These are phyloP conservation scores for Micrasema longulum DNA, from an alignment of 1,140 invertebrate genomes.

Conservation along the genomic window DNA sequence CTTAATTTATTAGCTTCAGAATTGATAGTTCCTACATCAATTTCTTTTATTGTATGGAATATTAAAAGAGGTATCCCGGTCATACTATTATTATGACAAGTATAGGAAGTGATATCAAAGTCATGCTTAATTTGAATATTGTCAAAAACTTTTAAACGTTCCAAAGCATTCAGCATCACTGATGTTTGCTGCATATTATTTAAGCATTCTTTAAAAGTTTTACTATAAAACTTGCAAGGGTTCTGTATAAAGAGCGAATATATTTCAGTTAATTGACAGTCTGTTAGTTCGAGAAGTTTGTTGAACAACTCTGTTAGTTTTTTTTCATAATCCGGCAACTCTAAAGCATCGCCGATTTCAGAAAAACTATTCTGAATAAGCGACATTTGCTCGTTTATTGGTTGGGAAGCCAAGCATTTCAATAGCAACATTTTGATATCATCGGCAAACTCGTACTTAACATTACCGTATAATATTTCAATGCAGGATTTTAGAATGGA, in stretches of 20 bases:
- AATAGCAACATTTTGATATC: slow-evolving; percentile 34
- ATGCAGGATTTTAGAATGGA: slow-evolving; percentile 33
- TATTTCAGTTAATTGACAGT: slow-evolving; percentile 26
- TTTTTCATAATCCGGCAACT: slow-evolving; percentile 39
- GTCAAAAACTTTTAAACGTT: slow-evolving; percentile 35
- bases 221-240: slow-evolving; percentile 40
- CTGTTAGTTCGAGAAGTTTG: slow-evolving; percentile 42
- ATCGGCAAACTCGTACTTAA: slow-evolving; percentile 28
- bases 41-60: slow-evolving; percentile 29
- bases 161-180: slow-evolving; percentile 29
- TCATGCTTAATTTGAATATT: slow-evolving; percentile 28
- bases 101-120: not conserved
- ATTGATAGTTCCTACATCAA: slow-evolving; percentile 14
- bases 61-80: slow-evolving; percentile 29
- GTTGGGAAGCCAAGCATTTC: slow-evolving; percentile 11
- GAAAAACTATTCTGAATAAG: slow-evolving; percentile 29
- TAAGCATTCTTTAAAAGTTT: slow-evolving; percentile 20
- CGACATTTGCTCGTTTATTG: slow-evolving; percentile 11
- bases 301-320: slow-evolving; percentile 44
- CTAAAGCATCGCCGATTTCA: slow-evolving; percentile 32
- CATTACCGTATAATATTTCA: slow-evolving; percentile 14
- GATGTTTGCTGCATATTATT: slow-evolving; percentile 34
- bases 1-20: slow-evolving; percentile 27
- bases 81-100: slow-evolving; percentile 10
- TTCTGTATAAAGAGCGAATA: slow-evolving; percentile 46